phyloP scores from a whole-genome alignment of 1,140 invertebrate species.

The Thalassaphorura encarpata region DNA sequence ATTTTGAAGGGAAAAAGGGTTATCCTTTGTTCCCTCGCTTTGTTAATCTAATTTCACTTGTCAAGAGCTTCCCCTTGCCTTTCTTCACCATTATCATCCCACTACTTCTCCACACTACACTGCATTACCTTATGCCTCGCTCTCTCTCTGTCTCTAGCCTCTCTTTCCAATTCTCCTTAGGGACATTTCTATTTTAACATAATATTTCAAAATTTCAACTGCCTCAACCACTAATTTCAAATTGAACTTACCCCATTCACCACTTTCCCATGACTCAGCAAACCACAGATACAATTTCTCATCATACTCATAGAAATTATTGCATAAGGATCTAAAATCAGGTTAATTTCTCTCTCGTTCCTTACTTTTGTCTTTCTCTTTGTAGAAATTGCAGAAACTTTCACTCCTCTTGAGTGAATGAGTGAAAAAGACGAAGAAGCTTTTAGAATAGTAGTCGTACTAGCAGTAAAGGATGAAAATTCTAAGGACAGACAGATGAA shows the following conservation, averaged over 20 bases:
- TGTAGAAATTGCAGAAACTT: no score
- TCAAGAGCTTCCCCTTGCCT: constrained; percentile 13
- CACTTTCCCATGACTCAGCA: no score
- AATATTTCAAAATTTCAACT: no score
- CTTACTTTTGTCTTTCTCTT: no score
- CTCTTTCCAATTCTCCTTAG: not conserved
- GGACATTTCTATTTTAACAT: not conserved
- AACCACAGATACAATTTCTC: not conserved
- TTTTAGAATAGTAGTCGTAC: not conserved
- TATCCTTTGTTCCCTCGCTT: constrained; percentile 29
- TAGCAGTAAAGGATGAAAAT: no score
- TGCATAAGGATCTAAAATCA: no score
- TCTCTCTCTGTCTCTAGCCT: not conserved
- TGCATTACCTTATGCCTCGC: not conserved
- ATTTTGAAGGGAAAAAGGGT: constrained; percentile 24
- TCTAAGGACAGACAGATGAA: not conserved
- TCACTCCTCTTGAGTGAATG: no score
- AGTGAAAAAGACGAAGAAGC: not conserved
- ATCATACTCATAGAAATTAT: no score
- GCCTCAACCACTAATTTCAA: no score
- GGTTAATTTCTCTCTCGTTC: no score
- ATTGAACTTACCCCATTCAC: not conserved
- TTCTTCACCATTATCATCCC: constrained; percentile 1
- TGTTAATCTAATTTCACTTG: constrained; percentile 33
- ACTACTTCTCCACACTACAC: not conserved